Evolutionary conservation across 2,797 vertebrate genomes (phyloP).

Genomic region (Phrynocephalus forsythii): DNA sequence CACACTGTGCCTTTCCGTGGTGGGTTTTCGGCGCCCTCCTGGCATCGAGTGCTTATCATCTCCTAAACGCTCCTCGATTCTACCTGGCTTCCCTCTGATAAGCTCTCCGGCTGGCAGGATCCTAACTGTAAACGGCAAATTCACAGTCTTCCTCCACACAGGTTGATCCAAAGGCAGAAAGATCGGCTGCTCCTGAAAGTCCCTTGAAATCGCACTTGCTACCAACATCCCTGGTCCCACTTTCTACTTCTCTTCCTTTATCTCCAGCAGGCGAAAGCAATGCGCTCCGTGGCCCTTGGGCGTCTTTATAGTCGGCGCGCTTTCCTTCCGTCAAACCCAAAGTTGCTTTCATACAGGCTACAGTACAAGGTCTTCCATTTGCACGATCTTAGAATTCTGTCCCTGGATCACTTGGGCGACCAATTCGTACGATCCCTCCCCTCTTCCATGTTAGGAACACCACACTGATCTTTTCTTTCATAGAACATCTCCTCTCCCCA

Average conservation of each 20-base stretch:
- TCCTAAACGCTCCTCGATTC: too few relatives aligned
- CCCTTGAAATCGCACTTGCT: slow-evolving; percentile 5
- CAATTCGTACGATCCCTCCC: not conserved
- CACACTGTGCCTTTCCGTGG: too few relatives aligned
- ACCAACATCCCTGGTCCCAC: not conserved
- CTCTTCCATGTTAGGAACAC: not conserved
- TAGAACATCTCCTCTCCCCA: not conserved
- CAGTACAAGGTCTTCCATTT: not conserved
- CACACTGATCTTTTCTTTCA: not conserved
- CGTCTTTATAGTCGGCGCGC: not conserved
- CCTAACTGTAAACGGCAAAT: not conserved
- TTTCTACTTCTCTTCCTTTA: not conserved
- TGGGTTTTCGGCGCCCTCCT: too few relatives aligned
- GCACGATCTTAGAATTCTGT: not conserved
- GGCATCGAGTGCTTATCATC: too few relatives aligned
- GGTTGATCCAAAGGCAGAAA: not conserved
- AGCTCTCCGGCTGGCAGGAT: not conserved
- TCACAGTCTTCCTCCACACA: not conserved
- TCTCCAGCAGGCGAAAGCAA: not conserved
- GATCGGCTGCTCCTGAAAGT: not conserved
- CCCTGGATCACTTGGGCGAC: not conserved
- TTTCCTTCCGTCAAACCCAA: not conserved
- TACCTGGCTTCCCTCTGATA: too few relatives aligned
- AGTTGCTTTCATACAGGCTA: not conserved
- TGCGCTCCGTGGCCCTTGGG: not conserved